phyloP scores from a whole-genome alignment of 1,140 invertebrate genomes.

The Ganaspis sp. region DNA sequence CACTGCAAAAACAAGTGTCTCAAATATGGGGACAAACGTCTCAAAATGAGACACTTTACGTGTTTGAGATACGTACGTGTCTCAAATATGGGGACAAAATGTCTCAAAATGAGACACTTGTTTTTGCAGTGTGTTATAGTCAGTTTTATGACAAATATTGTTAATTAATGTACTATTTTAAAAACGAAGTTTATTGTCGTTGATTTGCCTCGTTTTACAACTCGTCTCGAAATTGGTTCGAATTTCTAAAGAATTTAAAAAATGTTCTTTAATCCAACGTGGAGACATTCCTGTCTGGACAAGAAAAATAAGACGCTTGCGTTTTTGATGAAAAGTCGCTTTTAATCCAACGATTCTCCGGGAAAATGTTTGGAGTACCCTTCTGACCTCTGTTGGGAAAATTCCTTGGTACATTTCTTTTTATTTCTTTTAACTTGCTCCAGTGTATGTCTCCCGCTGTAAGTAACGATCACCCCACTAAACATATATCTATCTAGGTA shows the following conservation, averaged over 20 bases:
- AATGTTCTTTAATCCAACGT: neutral
- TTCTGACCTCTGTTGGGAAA: neutral
- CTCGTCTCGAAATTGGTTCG: neutral
- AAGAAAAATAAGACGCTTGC: neutral
- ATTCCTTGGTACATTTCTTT: conserved; percentile 6
- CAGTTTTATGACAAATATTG: no score
- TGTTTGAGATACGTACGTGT: no score
- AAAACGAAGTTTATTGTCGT: no score
- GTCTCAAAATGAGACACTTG: no score
- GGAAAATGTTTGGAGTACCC: neutral
- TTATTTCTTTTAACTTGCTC: neutral
- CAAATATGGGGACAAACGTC: no score
- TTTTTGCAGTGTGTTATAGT: no score
- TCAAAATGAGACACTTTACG: no score
- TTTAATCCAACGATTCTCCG: conserved; percentile 7
- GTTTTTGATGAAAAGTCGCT: neutral
- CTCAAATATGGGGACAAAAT: no score
- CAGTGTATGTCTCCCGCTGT: neutral
- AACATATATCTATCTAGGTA: conserved; percentile 17
- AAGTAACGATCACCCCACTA: neutral
- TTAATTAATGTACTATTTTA: no score
- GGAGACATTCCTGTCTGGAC: neutral
- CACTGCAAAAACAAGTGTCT: no score
- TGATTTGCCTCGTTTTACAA: neutral
- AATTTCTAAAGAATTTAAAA: neutral